phyloP scores from a whole-genome alignment of 1,140 invertebrate species.

The Anagrus nilaparvatae region DNA sequence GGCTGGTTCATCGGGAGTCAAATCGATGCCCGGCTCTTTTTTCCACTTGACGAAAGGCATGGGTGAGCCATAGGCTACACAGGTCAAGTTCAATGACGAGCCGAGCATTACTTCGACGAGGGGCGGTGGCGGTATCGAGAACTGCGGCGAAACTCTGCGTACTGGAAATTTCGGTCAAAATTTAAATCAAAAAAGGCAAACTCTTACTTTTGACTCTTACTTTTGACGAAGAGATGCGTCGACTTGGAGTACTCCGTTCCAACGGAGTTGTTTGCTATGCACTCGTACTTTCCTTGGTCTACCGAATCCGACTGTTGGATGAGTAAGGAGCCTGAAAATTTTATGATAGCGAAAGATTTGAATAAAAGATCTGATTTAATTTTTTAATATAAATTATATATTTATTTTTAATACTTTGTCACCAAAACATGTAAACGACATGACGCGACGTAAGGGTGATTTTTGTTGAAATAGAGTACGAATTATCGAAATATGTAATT shows the following conservation, averaged over 20 bases:
- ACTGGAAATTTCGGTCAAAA: conserved; percentile 48
- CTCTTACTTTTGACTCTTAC: too few relatives aligned
- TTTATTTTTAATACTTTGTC: too few relatives aligned
- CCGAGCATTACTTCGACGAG: conserved; percentile 83
- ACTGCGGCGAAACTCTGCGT: conserved; percentile 84
- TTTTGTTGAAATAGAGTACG: too few relatives aligned
- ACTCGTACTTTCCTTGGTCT: conserved; percentile 89
- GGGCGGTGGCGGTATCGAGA: conserved; percentile 79
- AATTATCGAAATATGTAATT: too few relatives aligned
- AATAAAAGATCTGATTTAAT: too few relatives aligned
- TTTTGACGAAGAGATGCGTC: conserved; percentile 89
- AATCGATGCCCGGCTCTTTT: conserved; percentile 65
- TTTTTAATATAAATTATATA: too few relatives aligned
- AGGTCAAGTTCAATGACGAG: conserved; percentile 83
- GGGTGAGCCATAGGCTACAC: conserved; percentile 92
- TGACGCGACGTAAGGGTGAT: too few relatives aligned
- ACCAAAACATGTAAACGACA: too few relatives aligned
- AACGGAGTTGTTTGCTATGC: conserved; percentile 80
- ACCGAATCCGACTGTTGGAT: conserved; percentile 82
- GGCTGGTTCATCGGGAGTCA: conserved; percentile 77
- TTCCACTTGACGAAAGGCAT: conserved; percentile 97
- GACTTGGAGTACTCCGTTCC: conserved; percentile 89
- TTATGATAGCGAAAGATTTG: too few relatives aligned
- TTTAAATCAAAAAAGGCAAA: too few relatives aligned
- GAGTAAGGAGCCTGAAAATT: conserved; percentile 81